A percentile compares a stretch with the other conserved stretches of the same genome.
phyloP scores from a whole-genome alignment of 2,888 invertebrate species.

The Dilophus febrilis region DNA sequence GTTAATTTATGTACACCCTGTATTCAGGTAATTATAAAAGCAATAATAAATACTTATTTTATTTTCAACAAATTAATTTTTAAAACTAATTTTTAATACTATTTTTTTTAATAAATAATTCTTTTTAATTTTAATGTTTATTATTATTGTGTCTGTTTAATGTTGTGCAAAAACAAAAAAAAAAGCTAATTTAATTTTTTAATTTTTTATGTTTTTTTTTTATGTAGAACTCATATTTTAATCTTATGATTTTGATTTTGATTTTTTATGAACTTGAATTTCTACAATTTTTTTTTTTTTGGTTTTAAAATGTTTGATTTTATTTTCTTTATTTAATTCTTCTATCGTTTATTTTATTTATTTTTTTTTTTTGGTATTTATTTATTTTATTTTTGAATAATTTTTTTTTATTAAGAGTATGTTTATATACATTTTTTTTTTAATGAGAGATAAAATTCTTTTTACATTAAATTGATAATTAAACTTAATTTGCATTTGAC shows the following conservation, averaged over 20 bases:
- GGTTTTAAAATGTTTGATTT: too few relatives aligned
- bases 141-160: not conserved
- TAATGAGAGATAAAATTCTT: too few relatives aligned
- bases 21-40: slow-evolving; percentile 65
- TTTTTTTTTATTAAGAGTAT: too few relatives aligned
- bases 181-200: not conserved
- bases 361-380: too few relatives aligned
- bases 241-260: not conserved
- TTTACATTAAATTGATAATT: too few relatives aligned
- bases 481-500: too few relatives aligned
- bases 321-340: too few relatives aligned
- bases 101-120: not conserved
- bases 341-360: too few relatives aligned
- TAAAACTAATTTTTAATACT: slow-evolving; percentile 9
- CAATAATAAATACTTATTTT: slow-evolving; percentile 4
- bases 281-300: too few relatives aligned
- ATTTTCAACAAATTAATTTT: not conserved
- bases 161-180: not conserved
- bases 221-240: not conserved
- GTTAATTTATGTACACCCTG: slow-evolving; percentile 91
- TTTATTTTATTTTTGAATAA: too few relatives aligned
- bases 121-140: not conserved
- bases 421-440: too few relatives aligned
- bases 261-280: not conserved
- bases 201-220: not conserved